Evolutionary conservation across 1,140 invertebrate genomes (phyloP).

Genomic region (Paraescarpia echinospica): DNA sequence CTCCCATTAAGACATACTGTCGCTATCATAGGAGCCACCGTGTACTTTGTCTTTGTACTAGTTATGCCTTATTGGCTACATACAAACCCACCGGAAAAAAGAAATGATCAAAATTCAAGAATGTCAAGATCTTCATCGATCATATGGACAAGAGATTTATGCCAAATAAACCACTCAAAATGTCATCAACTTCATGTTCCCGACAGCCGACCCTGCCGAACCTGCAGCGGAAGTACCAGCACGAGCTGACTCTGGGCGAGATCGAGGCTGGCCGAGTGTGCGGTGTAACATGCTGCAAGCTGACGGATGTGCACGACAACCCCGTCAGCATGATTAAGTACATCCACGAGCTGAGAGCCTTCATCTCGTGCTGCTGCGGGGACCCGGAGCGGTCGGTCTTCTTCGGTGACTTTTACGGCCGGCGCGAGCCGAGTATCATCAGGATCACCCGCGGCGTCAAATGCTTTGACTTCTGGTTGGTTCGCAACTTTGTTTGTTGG

Average conservation of each 20-base stretch:
- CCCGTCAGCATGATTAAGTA: constrained; percentile 22
- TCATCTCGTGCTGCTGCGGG: constrained; percentile 18
- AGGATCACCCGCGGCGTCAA: constrained; percentile 21
- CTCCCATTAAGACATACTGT: too few species aligned
- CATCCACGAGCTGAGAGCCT: constrained; percentile 10
- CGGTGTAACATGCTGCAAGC: neutral
- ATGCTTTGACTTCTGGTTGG: constrained; percentile 24
- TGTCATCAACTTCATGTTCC: neutral
- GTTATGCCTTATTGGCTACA: too few species aligned
- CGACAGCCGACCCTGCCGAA: neutral
- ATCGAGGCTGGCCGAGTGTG: neutral
- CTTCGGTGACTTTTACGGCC: constrained; percentile 17
- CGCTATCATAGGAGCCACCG: too few species aligned
- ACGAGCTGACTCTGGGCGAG: neutral
- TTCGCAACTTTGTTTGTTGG: neutral
- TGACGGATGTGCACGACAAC: neutral
- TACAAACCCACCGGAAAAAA: too few species aligned
- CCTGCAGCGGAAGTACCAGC: neutral
- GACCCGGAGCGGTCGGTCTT: constrained; percentile 16
- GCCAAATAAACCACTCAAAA: too few species aligned
- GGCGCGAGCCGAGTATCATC: neutral
- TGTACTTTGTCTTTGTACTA: too few species aligned
- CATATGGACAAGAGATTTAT: too few species aligned
- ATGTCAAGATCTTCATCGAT: too few species aligned
- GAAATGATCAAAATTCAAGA: too few species aligned